Evolutionary conservation across 1,140 invertebrate genomes (phyloP).

Genomic region (Tyrophagus putrescentiae): DNA sequence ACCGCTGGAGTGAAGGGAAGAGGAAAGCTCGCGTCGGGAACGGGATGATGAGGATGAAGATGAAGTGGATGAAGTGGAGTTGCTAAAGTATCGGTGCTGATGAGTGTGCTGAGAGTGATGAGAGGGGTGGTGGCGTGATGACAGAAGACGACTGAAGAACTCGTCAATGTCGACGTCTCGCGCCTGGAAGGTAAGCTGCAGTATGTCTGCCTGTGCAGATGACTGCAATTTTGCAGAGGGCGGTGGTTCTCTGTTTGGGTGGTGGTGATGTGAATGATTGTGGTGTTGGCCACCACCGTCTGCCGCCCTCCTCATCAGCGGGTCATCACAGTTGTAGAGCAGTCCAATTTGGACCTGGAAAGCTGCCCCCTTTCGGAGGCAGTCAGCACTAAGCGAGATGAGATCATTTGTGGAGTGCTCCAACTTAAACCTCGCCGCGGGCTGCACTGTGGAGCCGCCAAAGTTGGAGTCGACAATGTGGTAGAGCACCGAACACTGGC

Average conservation of each 20-base stretch:
- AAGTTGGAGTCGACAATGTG: background rate
- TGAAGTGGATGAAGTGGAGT: background rate
- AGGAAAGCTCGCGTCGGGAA: background rate
- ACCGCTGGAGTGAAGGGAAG: background rate
- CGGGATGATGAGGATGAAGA: background rate
- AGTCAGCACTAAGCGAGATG: background rate
- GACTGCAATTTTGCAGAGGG: background rate
- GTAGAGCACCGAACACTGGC: background rate
- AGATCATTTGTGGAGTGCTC: constrained; percentile 8
- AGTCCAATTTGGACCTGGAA: constrained; percentile 5
- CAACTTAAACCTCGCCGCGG: background rate
- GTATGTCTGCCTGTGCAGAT: background rate
- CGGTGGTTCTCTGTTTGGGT: background rate
- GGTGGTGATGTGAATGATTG: constrained; percentile 4
- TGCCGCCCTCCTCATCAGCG: too few species aligned
- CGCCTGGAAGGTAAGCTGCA: constrained; percentile 10
- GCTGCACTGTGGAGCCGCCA: background rate
- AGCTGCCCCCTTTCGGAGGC: background rate
- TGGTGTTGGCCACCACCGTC: background rate
- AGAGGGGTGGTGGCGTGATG: background rate
- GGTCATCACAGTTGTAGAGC: constrained; percentile 1
- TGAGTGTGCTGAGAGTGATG: background rate
- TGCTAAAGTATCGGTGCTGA: background rate
- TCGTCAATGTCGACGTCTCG: constrained; percentile 10
- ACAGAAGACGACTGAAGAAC: background rate